These are phyloP conservation scores for Erythrocebus patas DNA, from an alignment of 2,113 vertebrate species.

Conservation along the genomic window DNA sequence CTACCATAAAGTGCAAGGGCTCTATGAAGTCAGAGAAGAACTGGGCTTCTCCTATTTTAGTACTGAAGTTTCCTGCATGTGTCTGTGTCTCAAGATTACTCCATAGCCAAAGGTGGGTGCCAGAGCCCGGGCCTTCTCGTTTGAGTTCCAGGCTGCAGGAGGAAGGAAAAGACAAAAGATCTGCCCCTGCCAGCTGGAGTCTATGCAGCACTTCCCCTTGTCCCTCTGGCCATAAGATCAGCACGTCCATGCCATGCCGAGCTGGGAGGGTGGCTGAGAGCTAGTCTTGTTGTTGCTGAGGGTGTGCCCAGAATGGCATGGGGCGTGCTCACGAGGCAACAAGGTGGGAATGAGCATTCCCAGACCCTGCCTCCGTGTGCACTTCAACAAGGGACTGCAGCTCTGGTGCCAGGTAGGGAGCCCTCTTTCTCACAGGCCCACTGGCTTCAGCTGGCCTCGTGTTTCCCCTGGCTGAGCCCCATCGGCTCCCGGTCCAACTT, in stretches of 20 bases:
- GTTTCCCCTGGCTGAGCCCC: neutral
- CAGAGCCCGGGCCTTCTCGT: neutral
- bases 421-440: rapidly evolving
- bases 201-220: neutral
- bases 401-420: neutral
- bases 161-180: neutral
- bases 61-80: neutral
- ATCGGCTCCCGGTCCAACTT: no score
- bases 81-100: neutral
- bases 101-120: neutral
- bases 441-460: no score
- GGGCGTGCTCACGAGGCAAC: rapidly evolving
- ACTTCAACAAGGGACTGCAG: rapidly evolving
- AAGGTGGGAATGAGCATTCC: rapidly evolving
- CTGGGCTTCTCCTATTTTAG: neutral
- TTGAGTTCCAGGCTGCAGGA: neutral
- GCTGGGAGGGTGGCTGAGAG: neutral
- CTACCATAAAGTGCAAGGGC: neutral
- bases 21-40: neutral
- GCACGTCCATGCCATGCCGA: no score
- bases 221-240: neutral
- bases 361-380: neutral
- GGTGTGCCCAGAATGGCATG: neutral
- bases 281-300: neutral
- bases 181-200: neutral